Evolutionary conservation across 1,140 invertebrate species (phyloP).

Genomic region (Teleogryllus occipitalis): DNA sequence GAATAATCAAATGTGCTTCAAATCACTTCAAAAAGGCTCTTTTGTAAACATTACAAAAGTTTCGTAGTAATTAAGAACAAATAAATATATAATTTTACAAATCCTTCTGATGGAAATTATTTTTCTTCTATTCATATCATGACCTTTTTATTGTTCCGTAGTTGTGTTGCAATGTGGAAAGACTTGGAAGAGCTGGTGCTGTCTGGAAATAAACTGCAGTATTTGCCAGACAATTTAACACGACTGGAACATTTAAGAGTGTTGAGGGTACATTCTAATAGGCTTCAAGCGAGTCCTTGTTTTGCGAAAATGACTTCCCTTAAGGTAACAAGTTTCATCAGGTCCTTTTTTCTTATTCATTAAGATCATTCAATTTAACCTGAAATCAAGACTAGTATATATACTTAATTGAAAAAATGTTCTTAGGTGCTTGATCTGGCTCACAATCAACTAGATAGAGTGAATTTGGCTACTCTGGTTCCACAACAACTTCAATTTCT

Average conservation of each 20-base stretch:
- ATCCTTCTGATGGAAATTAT: too few relatives aligned
- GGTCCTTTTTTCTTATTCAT: background rate
- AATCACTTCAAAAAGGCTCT: too few relatives aligned
- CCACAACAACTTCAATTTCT: slow-evolving; percentile 72
- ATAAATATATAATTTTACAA: too few relatives aligned
- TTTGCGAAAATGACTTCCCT: slow-evolving; percentile 63
- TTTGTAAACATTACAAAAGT: too few relatives aligned
- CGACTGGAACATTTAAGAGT: slow-evolving; percentile 61
- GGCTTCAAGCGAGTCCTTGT: slow-evolving; percentile 61
- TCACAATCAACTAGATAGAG: slow-evolving; percentile 70
- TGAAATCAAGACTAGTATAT: too few relatives aligned
- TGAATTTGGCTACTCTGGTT: slow-evolving; percentile 64
- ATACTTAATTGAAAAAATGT: background rate
- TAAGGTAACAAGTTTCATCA: slow-evolving; percentile 39
- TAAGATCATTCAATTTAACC: too few relatives aligned
- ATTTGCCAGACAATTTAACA: slow-evolving; percentile 66
- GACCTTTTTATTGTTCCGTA: slow-evolving; percentile 27
- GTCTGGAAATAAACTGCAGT: slow-evolving; percentile 70
- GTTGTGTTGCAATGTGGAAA: slow-evolving; percentile 62
- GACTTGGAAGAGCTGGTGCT: slow-evolving; percentile 73
- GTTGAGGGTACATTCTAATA: slow-evolving; percentile 73
- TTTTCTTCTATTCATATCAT: too few relatives aligned
- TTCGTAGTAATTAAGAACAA: too few relatives aligned
- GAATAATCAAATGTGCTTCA: too few relatives aligned
- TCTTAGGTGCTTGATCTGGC: slow-evolving; percentile 66